Conservation (phyloP, 2,888 invertebrate genomes). For the Alloplasta piceator region DNA sequence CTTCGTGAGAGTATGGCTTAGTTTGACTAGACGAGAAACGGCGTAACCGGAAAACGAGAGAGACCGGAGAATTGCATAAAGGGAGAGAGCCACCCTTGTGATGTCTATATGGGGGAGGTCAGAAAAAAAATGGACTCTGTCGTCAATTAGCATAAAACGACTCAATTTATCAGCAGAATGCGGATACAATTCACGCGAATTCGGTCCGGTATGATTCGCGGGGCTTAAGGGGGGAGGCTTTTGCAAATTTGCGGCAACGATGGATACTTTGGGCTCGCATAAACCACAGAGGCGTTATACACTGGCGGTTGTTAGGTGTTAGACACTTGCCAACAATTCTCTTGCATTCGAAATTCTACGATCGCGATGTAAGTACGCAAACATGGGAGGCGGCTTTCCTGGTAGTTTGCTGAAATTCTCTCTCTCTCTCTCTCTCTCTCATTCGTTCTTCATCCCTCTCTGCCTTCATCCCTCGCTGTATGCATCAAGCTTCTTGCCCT, state of each 20-base stretch:
- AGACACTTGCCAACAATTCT: conserved; percentile 51
- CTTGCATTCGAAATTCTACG: conserved; percentile 44
- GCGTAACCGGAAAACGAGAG: neutral
- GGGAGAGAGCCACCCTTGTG: neutral
- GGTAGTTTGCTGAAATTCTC: conserved; percentile 48
- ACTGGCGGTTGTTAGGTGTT: conserved; percentile 48
- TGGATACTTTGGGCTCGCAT: neutral
- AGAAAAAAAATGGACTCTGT: conserved; percentile 22
- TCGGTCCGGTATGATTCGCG: conserved; percentile 31
- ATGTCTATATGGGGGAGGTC: too few relatives aligned
- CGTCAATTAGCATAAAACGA: conserved; percentile 70
- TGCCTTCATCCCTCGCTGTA: neutral
- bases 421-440: conserved; percentile 11
- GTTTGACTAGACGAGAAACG: neutral
- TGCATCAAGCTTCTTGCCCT: neutral
- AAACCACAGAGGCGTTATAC: conserved; percentile 51
- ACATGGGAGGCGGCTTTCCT: conserved; percentile 41
- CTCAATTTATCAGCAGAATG: conserved; percentile 65
- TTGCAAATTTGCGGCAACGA: conserved; percentile 5
- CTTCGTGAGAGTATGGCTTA: conserved; percentile 21
- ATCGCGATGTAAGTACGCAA: conserved; percentile 55
- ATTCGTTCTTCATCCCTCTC: neutral
- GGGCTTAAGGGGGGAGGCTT: neutral
- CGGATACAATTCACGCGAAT: conserved; percentile 20
- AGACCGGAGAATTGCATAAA: conserved; percentile 4